These are phyloP conservation scores for Acrobasis repandana DNA, from an alignment of 2,888 invertebrate species.

Conservation along the genomic window DNA sequence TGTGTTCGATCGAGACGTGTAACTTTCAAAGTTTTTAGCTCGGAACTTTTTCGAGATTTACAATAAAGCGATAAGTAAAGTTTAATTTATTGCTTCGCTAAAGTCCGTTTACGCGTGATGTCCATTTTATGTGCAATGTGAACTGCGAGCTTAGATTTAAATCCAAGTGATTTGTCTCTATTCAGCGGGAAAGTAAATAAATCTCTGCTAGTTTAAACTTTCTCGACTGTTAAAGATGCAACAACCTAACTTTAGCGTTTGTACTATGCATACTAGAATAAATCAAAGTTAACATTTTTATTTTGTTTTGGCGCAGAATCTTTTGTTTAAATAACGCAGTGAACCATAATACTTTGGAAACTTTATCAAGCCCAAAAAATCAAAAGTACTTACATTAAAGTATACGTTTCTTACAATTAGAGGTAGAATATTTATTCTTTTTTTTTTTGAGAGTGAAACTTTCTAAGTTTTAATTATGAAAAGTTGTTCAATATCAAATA, in stretches of 20 bases:
- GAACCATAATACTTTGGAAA: no score
- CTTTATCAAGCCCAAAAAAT: no score
- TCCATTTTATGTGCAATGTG: slow-evolving; percentile 13
- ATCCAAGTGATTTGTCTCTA: slow-evolving; percentile 22
- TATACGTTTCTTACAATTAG: no score
- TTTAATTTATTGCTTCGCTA: slow-evolving; percentile 19
- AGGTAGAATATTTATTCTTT: no score
- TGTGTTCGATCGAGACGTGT: slow-evolving; percentile 50
- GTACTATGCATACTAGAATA: background rate
- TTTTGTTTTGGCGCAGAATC: background rate
- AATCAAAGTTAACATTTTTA: slow-evolving; percentile 16
- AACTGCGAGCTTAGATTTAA: slow-evolving; percentile 16
- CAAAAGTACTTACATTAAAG: no score
- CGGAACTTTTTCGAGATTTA: slow-evolving; percentile 31
- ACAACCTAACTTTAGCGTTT: slow-evolving; percentile 9
- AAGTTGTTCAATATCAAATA: no score
- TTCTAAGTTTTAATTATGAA: no score
- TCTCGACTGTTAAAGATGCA: slow-evolving; percentile 19
- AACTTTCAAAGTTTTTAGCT: slow-evolving; percentile 40
- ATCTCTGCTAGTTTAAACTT: slow-evolving; percentile 18
- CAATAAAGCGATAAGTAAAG: slow-evolving; percentile 10
- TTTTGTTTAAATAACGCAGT: background rate
- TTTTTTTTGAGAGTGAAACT: no score
- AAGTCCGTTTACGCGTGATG: slow-evolving; percentile 18
- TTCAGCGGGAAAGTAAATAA: slow-evolving; percentile 18